Conservation (phyloP, 30 jellyfish, hydroid and myxozoan species). For the Calvadosia cruxmelitensis region DNA sequence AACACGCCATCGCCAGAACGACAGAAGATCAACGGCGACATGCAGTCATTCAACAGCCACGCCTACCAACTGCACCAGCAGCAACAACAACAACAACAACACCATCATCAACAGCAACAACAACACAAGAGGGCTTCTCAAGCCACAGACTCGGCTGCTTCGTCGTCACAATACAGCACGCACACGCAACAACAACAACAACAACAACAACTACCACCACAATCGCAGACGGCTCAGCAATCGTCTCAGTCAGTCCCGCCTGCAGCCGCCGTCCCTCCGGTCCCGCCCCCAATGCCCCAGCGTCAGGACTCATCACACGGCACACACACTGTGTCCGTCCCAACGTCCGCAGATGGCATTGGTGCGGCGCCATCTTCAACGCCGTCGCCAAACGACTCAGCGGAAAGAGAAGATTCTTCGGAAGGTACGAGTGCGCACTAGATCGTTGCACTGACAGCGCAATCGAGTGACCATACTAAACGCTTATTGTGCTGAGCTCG, state of each 20-base stretch:
- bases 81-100: slow-evolving; percentile 25
- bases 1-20: slow-evolving; percentile 91
- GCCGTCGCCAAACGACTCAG: slow-evolving; percentile 1
- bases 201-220: background rate
- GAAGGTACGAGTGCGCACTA: no score
- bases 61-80: slow-evolving; percentile 32
- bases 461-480: no score
- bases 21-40: slow-evolving; percentile 51
- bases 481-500: no score
- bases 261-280: background rate
- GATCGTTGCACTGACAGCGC: no score
- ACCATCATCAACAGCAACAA: slow-evolving; percentile 31
- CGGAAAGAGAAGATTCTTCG: background rate
- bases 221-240: no score
- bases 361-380: background rate
- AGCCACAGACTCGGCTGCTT: slow-evolving; percentile 13
- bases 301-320: background rate
- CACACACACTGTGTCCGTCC: background rate
- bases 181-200: background rate
- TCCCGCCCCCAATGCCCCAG: background rate
- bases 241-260: no score
- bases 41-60: slow-evolving; percentile 7
- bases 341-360: background rate
- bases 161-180: slow-evolving; percentile 22
- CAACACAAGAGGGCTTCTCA: slow-evolving; percentile 21